These are phyloP conservation scores for Syrista parreyssii DNA, from an alignment of 2,888 invertebrate genomes.

Conservation along the genomic window DNA sequence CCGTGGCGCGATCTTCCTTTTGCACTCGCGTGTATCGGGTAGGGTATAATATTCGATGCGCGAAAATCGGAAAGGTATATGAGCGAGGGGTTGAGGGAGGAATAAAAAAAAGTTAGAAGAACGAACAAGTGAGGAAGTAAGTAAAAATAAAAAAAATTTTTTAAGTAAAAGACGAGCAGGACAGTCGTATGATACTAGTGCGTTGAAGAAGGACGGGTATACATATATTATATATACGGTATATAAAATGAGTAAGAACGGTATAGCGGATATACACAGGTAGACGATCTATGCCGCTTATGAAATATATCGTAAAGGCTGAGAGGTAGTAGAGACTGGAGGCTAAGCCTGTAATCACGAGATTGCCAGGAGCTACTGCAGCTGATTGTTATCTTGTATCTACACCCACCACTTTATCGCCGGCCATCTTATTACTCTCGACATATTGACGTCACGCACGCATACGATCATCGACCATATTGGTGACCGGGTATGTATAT, in stretches of 20 bases:
- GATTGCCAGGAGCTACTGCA: conserved; percentile 65
- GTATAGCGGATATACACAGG: not conserved
- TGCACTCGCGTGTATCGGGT: conserved; percentile 12
- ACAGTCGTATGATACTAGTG: not conserved
- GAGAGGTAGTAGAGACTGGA: conserved; percentile 41
- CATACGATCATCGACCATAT: conserved; percentile 35
- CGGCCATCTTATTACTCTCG: conserved; percentile 64
- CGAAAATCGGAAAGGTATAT: conserved; percentile 42
- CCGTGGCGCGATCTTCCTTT: not conserved
- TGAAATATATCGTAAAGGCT: conserved; percentile 52
- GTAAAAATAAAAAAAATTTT: not conserved
- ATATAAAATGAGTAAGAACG: not conserved
- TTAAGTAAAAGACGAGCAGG: not conserved
- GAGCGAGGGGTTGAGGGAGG: not conserved
- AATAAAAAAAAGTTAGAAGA: not conserved
- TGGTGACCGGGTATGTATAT: not conserved
- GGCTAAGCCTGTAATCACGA: conserved; percentile 64
- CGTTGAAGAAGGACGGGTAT: not conserved
- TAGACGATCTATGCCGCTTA: conserved; percentile 33
- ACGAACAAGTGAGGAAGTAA: not conserved
- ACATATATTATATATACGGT: not conserved
- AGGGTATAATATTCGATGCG: conserved; percentile 44
- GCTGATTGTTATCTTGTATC: conserved; percentile 65
- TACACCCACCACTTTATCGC: conserved; percentile 66
- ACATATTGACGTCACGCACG: conserved; percentile 65